Evolutionary conservation across 2,888 invertebrate species (phyloP), one percentile per base, ranked within the genome.

Genomic region (Acanthosepion pharaonis): DNA sequence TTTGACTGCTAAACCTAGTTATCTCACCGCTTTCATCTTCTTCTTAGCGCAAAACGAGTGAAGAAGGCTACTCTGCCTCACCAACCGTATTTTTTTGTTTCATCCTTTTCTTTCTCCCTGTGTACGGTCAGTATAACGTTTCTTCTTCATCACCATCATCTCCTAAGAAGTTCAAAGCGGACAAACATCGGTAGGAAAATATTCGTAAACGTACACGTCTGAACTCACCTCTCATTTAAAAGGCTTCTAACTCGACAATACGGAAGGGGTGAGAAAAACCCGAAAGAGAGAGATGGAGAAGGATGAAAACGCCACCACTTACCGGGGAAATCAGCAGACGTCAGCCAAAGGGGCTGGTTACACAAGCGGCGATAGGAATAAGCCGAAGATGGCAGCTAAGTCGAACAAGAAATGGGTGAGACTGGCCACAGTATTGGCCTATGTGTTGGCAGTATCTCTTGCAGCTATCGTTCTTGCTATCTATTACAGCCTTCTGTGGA

Each of bases 401-500:
- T 97, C 97, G 53, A 97, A 97, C 96, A 98, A 98, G 97, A 99
- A 99, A 98, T 98, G 98, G 97, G 98, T 99, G 95, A 98, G 99
- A 96, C 98, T 99, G 96, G 98, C 99, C 97, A 99, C 99, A 49
- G 99, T 99, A 96, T 98, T 99, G 96, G 98, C 99, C 94, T 99
- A 99, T 98, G 98, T 99, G 96, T 98, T 99, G 97, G 98, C 99
- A 97, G 99, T 99, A 96, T 99, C 99, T 93, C 98, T 99, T 97
- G 99, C 99, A 48, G 99, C 99, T 94, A 99, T 99, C 96, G 98
- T 99, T 98, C 98, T 99, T 96, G 99, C 99, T 28, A 98, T 99
- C 94, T 99, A 99, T 98, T 99, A 99, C 98, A 98, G 99, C 96
- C 98, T 99, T 98, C 98, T 99, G 97, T 99, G 99, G 99, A 98